A percentile compares a stretch with the other conserved stretches of the same genome.
These are phyloP conservation scores for Apocrypta bakeri DNA, from an alignment of 1,140 invertebrate species.

Conservation along the genomic window DNA sequence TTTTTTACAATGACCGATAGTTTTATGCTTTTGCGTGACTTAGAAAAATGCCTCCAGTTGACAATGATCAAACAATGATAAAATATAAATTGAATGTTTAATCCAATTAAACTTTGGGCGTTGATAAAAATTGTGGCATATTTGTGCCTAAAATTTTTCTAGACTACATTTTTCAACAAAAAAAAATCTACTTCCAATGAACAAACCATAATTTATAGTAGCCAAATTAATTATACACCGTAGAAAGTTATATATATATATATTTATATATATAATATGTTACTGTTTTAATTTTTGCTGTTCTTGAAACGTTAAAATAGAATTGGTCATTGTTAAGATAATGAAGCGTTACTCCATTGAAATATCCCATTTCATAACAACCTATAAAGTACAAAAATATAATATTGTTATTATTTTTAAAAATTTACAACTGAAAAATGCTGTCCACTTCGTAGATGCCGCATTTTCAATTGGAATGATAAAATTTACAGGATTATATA, in stretches of 20 bases:
- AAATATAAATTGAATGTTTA: not conserved
- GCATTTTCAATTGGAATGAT: not conserved
- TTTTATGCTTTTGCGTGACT: too few species aligned
- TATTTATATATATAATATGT: too few species aligned
- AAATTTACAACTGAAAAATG: not conserved
- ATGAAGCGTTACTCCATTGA: not conserved
- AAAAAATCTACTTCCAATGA: not conserved
- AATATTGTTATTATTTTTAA: not conserved
- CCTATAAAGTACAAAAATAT: conserved; percentile 3
- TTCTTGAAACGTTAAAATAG: too few species aligned
- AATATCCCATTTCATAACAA: conserved; percentile 5
- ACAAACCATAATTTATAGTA: too few species aligned
- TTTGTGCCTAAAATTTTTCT: not conserved
- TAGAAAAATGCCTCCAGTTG: not conserved
- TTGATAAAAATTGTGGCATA: not conserved
- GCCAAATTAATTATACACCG: too few species aligned
- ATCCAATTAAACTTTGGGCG: not conserved
- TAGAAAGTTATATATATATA: too few species aligned
- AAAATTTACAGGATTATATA: not conserved
- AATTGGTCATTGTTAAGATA: not conserved
- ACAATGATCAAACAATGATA: not conserved
- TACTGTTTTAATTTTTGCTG: too few species aligned
- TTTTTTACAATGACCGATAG: too few species aligned
- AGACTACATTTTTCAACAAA: not conserved
- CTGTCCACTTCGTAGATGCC: not conserved